These are phyloP conservation scores for Bothrops jararaca DNA, from an alignment of 2,113 vertebrate species.

Conservation along the genomic window DNA sequence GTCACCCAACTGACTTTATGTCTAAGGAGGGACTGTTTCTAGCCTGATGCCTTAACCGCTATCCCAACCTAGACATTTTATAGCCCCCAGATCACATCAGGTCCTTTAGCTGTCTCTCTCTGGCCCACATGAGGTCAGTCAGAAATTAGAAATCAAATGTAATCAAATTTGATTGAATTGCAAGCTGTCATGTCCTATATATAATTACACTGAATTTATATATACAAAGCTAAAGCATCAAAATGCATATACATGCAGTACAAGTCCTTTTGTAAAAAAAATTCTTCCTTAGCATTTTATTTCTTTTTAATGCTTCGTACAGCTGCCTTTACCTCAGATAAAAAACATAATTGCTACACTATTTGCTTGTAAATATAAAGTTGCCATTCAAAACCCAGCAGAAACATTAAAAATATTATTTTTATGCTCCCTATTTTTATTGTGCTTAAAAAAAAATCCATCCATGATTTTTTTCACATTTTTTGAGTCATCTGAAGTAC, in stretches of 20 bases:
- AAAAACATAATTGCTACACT: not conserved
- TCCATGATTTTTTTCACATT: not conserved
- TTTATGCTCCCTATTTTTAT: not conserved
- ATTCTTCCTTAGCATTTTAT: not conserved
- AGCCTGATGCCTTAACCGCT: not conserved
- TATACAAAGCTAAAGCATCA: not conserved
- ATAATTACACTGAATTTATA: not conserved
- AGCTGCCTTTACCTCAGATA: not conserved
- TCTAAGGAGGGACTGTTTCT: not conserved
- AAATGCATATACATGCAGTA: not conserved
- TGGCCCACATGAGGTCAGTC: not conserved
- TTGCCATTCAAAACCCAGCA: not conserved
- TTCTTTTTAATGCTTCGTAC: not conserved
- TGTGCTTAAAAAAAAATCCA: not conserved
- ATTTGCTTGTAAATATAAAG: not conserved
- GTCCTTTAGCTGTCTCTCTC: not conserved
- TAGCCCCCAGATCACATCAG: not conserved
- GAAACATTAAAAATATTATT: not conserved
- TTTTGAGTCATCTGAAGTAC: not conserved
- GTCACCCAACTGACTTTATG: not conserved
- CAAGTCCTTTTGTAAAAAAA: not conserved
- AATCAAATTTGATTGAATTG: not conserved
- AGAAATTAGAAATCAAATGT: not conserved
- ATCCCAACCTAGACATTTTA: not conserved
- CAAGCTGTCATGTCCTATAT: not conserved